Base-by-base conservation (phyloP, 2,888 invertebrate genomes). In the Leptinotarsa juncta region DNA sequence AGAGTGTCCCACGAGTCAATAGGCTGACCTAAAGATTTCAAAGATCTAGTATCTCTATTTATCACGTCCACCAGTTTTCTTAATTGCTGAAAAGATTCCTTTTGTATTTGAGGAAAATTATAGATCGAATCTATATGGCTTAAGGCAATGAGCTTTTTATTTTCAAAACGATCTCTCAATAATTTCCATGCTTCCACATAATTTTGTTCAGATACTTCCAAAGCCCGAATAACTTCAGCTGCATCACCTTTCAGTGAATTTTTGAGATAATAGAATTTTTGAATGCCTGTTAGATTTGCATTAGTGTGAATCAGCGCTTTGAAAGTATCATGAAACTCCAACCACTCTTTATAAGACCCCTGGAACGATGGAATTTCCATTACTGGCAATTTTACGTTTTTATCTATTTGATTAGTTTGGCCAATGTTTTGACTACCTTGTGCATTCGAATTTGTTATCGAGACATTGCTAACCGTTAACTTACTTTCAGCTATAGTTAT, bases 361-460 rank as follows among this genome's bases (percentile, higher is more conserved):
- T 62, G 49, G 67, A 73, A 73, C 4, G 67, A 53, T 42, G 71
- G 74, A 70, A 74, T 70, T 57, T 50, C 50, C 57, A 74, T 70
- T 5, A 51, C 60, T 7, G 74, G 71, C 50, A 73, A 55, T 69
- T 73, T 65, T 32, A 69, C 62, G 49, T 60, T 72, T 60, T 20
- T 71, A 23, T 71, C 69, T 20, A 20, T 57, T 3, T 57, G 49
- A 48, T 50, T 16, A 12, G 23, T 26, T 50, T 12, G 48, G 20
- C 15, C 14, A 23, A 67, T 18, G 49, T 18, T 67, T 67, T 50
- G 67, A 67, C 23, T 48, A 67, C 67, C 50, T 12, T 50, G 20
- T 50, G 48, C 16, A 48, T 7, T 23, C 10, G 7, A 48, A 67
- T 67, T 48, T 18, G 14, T 15, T 48, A 26, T 16, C 2, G 18